These are phyloP conservation scores for Diorhabda elongata DNA, from an alignment of 1,140 invertebrate species.

Conservation along the genomic window DNA sequence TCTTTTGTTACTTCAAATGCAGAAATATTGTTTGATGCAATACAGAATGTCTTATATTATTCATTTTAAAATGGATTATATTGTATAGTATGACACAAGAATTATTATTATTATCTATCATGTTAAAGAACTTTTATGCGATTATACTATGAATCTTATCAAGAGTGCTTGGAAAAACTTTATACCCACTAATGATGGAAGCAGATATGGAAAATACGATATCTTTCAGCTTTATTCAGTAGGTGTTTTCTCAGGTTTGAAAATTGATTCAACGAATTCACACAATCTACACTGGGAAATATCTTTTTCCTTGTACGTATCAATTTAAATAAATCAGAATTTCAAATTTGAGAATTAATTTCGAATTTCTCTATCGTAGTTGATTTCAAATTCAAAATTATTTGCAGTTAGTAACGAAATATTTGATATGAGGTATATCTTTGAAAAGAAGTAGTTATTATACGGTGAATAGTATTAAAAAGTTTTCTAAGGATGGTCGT, in stretches of 20 bases:
- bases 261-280: background rate
- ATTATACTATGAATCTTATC: no score
- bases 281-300: background rate
- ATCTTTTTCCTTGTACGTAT: background rate
- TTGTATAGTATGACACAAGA: no score
- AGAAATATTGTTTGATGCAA: no score
- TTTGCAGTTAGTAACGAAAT: background rate
- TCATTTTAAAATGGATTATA: no score
- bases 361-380: background rate
- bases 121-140: no score
- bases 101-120: no score
- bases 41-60: no score
- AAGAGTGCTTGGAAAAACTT: no score
- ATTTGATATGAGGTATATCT: background rate
- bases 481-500: background rate
- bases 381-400: conserved; percentile 3
- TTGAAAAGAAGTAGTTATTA: background rate
- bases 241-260: background rate
- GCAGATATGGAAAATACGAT: no score
- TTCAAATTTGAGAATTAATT: background rate
- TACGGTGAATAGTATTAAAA: background rate
- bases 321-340: conserved; percentile 3
- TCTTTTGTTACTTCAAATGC: no score
- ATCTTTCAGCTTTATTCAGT: background rate
- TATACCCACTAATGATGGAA: no score